Evolutionary conservation across 2,113 vertebrate genomes (phyloP), one percentile per base, ranked within the genome.

Genomic region (Callaeas wilsoni): DNA sequence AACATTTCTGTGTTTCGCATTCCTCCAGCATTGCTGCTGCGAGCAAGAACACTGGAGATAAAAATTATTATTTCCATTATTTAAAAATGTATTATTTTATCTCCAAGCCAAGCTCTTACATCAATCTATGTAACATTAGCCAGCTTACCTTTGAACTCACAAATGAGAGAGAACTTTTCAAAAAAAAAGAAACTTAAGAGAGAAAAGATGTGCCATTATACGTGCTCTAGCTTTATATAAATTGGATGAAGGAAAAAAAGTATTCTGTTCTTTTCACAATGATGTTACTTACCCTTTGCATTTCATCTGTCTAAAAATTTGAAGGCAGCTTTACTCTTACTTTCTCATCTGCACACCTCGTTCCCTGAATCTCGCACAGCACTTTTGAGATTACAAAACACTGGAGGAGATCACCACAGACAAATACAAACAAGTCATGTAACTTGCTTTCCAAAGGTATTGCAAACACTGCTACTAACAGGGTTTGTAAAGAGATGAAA

Each of bases 401-500:
- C 55, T 55, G 3, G 1, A 84, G 80, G 64, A 82, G 67, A 91
- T 86, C 53, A 90, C 65, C 82, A 77, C 50, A 84, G 63, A 71
- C 67, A 89, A 95, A 94, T 1, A 90, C 27, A 96, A 97, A 93
- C 91, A 87, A 74, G 70, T 21, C 10, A 30, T 62, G 75, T 79
- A 75, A 69, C 63, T 84, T 44, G 46, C 63, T 77, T 70, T 88
- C 71, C 73, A 91, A 83, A 80, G 1, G 21, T 35, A 86, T 2
- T 4, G 32, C 88, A 95, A 95, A 95, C 53, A 59, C 63, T 81
- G 86, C 86, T 88, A 16, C 87, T 60, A 62, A 50, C 3, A 69
- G 49, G 52, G 46, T 50, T 91, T 64, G 56, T 84, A 60, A 90
- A 92, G 67, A 86, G 69, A 89, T 82, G 32, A 94, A 94, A 96